Base-by-base conservation (phyloP, 2,888 invertebrate species). In the Chamaedrilus cognettii region DNA sequence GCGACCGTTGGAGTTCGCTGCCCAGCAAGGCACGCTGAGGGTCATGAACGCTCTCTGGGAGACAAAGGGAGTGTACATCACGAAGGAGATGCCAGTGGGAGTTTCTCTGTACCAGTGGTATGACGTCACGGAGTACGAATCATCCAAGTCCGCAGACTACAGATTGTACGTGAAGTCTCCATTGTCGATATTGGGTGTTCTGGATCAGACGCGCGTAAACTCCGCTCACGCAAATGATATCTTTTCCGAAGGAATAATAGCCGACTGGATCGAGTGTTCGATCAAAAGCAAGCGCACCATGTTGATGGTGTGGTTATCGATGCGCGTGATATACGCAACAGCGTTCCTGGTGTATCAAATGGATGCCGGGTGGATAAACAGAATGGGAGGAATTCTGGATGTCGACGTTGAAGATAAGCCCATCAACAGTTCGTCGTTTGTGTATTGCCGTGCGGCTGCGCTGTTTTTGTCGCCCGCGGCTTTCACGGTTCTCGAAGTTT, bases 1-100 rank as follows among this genome's bases (percentile, higher is more conserved):
- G 34, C n/a, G 49, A 35, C 60, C 60, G 2, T 1, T 60, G n/a
- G 60, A 60, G 26, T 60, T 60, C 34, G 60, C 60, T 28, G 60
- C 60, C 26, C 60, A 42, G 34, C 60, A 34, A 2, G 60, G 60
- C 1, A 42, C 60, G 5, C 35, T 60, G 23, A n/a, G 42, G 60
- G n/a, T 60, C 26, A 33, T 60, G 42, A 26, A 23, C 35, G 60
- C 60, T 11, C 15, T 60, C 15, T 35, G n/a, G 35, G 34, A 34
- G 26, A 60, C 42, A 4, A 33, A 2, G 1, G 15, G 60, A n/a
- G 33, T 35, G 23, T 35, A 35, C 34, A 23, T 60, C 26, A 35
- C 34, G n/a, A 33, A 28, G 1, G 33, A 60, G 30, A 42, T 35
- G 19, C 30, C 34, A 26, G 60, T 60, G 31, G 60, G 60, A 2